These are phyloP conservation scores for Cochlearius cochlearius DNA, from an alignment of 2,113 vertebrate species.

Conservation along the genomic window DNA sequence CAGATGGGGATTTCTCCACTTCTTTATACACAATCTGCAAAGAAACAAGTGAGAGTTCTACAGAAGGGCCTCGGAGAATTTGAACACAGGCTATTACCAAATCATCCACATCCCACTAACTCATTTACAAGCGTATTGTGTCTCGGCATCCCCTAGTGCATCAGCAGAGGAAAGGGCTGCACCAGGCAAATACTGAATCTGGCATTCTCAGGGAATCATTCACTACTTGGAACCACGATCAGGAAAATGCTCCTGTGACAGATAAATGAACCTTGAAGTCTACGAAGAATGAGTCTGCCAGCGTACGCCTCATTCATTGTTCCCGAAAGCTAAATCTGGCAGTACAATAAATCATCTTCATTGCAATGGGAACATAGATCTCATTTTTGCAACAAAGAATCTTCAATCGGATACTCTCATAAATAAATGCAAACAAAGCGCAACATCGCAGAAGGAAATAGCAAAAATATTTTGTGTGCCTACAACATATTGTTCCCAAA, in stretches of 20 bases:
- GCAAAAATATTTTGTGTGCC: not conserved
- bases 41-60: constrained; percentile 28
- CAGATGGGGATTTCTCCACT: constrained; percentile 78
- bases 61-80: not conserved
- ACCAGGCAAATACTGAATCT: not conserved
- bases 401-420: not conserved
- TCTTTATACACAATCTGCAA: constrained; percentile 91
- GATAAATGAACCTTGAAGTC: not conserved
- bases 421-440: not conserved
- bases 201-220: not conserved
- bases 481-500: not conserved
- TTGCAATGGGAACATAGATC: not conserved
- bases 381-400: not conserved
- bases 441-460: not conserved
- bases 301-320: not conserved
- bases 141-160: not conserved
- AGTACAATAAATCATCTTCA: not conserved
- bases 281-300: not conserved
- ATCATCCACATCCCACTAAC: not conserved
- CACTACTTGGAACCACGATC: not conserved
- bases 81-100: not conserved
- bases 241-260: not conserved
- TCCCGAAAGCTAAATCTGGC: not conserved
- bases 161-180: not conserved
- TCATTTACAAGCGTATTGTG: not conserved